Evolutionary conservation across 1,140 invertebrate genomes (phyloP), one percentile per base, ranked within the genome.

Genomic region (Aleiodes sp.): DNA sequence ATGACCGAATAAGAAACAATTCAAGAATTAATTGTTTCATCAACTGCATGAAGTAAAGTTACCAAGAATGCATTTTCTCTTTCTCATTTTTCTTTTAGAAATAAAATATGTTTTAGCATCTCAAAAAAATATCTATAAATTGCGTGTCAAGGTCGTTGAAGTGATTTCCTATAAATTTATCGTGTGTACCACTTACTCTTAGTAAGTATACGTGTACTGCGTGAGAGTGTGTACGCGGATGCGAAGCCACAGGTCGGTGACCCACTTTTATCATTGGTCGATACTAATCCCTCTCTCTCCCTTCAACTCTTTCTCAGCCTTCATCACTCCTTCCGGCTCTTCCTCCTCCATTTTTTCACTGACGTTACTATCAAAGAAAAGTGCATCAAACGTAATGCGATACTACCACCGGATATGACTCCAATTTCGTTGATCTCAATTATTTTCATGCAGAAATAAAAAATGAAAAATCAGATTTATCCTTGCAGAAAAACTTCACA

Each of bases 201-300:
- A 39, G 16, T 60, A 66, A 46, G 65, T 66, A 57, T 61, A 76
- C 71, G 60, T 68, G 72, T 69, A 65, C n/a, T n/a, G n/a, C n/a
- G n/a, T n/a, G 56, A 66, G 57, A 61, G 43, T 46, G 35, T 37
- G 66, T 41, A 43, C 10, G 46, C 46, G 26, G 46, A 52, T 52
- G 46, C 46, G 46, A 52, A 21, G 77, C 75, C 74, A 76, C 76
- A 78, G 78, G 79, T 85, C 78, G 76, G 71, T 82, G 82, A 74
- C 83, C 82, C 79, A 84, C 84, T 86, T 86, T 84, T 80, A 74
- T 80, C 74, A 65, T 71, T 77, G 73, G 70, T 72, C 73, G 70
- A 78, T 80, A 73, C 74, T 70, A n/a, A n/a, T n/a, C n/a, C n/a
- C n/a, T n/a, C n/a, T n/a, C 74, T 77, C 65, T 80, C 78, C 76